Evolutionary conservation across 2,888 invertebrate species (phyloP), one percentile per base, ranked within the genome.

Genomic region (Drosophila lutescens): DNA sequence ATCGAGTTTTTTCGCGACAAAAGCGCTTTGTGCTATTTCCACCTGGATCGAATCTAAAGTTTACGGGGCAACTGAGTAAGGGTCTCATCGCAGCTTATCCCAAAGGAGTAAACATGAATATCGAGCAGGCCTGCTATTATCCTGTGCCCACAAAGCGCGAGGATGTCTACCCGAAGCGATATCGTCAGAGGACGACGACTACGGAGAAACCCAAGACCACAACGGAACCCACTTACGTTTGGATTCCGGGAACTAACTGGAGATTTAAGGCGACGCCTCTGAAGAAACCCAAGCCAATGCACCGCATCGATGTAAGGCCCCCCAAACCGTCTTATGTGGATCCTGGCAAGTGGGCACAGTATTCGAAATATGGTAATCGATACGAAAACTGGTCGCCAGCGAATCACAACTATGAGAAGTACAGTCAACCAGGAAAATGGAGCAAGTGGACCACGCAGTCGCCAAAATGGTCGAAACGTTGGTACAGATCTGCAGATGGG

Each of bases 11-110:
- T 56, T 86, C 84, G n/a, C 85, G 91, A 0, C 84, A 80, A 23
- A 90, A 86, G 49, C 84, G 91, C 4, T 91, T 90, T 74, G 75
- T 91, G 20, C 57, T 91, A 0, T 88, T 91, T 56, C 90, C 91
- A 0, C 84, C 87, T 34, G 91, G 90, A 10, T 71, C 89, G 0
- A 76, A 80, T 34, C 71, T 91, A 0, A 91, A 91, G 63, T 88
- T 91, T 26, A 91, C 91, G 0, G 66, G 87, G 0, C 76, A 76
- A 1, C 9, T 90, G 0, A 82, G 86, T 40, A 91, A 91, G 63
- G 79, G 83, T 4, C 53, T 91, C 1, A 61, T 91, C 26, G 82
- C 89, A 0, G 41, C 51, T 4, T 87, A 76, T 66, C 91, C 91
- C 1, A 85, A 59, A 9, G 90, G 91, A 0, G 62, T 90, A 1